These are phyloP conservation scores for Conger conger DNA, from an alignment of 2,113 vertebrate genomes.

Conservation along the genomic window DNA sequence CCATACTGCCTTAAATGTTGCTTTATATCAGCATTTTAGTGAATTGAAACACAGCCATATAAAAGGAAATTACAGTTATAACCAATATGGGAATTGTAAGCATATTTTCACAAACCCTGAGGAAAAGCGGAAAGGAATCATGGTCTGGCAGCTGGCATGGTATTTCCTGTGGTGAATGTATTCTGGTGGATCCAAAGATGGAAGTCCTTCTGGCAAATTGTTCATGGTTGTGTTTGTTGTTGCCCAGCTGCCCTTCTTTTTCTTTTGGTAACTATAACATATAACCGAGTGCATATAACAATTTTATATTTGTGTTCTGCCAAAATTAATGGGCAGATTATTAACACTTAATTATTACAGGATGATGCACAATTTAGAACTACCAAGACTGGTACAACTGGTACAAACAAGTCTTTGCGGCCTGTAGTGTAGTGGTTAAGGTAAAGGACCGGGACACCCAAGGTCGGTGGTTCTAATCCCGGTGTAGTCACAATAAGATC, in stretches of 20 bases:
- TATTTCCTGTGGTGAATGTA: constrained; percentile 57
- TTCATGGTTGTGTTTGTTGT: constrained; percentile 36
- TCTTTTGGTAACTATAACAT: too few species aligned
- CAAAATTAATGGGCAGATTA: not conserved
- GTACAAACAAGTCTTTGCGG: too few species aligned
- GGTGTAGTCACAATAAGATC: too few species aligned
- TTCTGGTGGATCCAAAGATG: constrained; percentile 45
- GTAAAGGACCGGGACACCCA: too few species aligned
- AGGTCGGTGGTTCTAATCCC: too few species aligned
- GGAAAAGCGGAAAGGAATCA: constrained; percentile 56
- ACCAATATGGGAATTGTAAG: constrained; percentile 39
- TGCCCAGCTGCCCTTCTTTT: constrained; percentile 22
- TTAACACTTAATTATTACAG: not conserved
- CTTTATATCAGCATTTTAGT: too few species aligned
- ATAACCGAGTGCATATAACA: constrained; percentile 8
- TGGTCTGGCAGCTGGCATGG: constrained; percentile 62
- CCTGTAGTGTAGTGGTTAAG: too few species aligned
- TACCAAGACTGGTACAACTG: not conserved
- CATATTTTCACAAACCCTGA: constrained; percentile 49
- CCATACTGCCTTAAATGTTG: too few species aligned
- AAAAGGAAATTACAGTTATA: not conserved
- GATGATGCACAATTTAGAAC: not conserved
- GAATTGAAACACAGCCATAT: not conserved
- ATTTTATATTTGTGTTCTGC: constrained; percentile 39
- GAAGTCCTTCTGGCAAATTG: constrained; percentile 35